phyloP scores from a whole-genome alignment of 2,113 vertebrate genomes.

The Oncorhynchus tshawytscha region DNA sequence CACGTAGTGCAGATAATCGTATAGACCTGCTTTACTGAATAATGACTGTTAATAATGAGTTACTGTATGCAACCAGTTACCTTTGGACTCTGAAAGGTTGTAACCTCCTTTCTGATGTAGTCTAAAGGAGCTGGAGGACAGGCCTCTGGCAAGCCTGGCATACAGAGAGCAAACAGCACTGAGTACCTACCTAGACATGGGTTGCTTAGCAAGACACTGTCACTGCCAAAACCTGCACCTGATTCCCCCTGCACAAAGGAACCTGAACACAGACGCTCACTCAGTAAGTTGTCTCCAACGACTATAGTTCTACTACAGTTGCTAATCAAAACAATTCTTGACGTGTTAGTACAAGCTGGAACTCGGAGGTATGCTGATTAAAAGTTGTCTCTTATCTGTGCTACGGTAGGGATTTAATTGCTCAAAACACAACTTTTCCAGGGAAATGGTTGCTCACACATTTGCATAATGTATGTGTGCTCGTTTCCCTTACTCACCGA shows the following conservation, averaged over 20 bases:
- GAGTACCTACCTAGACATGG: constrained; percentile 74
- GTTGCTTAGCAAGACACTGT: background rate
- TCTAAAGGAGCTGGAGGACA: constrained; percentile 20
- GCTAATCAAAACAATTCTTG: background rate
- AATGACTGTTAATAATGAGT: background rate
- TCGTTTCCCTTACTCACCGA: background rate
- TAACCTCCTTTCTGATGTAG: constrained; percentile 26
- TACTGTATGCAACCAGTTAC: background rate
- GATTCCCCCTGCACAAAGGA: constrained; percentile 73
- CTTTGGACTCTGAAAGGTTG: constrained; percentile 1
- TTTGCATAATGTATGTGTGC: background rate
- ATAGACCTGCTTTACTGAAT: background rate
- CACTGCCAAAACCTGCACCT: constrained; percentile 4
- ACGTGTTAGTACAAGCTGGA: background rate
- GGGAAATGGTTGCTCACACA: background rate
- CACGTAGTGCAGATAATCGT: background rate
- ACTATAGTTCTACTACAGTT: background rate
- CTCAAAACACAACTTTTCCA: background rate
- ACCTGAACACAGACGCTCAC: constrained; percentile 81
- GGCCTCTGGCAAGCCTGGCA: constrained; percentile 49
- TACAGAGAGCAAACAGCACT: constrained; percentile 79
- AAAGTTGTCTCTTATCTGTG: background rate
- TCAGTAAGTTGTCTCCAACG: constrained; percentile 74
- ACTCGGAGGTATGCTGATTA: background rate
- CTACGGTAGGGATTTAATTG: background rate